phyloP scores from a whole-genome alignment of 1,140 invertebrate genomes.

The Leptinotarsa undecemlineata region DNA sequence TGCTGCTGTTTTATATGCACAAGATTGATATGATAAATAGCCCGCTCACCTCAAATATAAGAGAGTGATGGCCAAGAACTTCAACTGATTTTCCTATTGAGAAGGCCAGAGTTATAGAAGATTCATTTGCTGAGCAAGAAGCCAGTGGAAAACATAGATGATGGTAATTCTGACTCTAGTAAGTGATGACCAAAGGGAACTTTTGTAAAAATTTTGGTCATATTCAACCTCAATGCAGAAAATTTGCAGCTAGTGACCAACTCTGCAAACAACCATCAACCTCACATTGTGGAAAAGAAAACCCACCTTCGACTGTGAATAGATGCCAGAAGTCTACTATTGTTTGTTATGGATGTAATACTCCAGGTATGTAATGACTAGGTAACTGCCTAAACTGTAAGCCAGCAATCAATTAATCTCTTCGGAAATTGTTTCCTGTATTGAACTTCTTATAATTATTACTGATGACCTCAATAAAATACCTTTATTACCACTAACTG shows the following conservation, averaged over 20 bases:
- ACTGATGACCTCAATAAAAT: no score
- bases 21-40: conserved; percentile 40
- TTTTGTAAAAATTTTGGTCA: conserved; percentile 4
- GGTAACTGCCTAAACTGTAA: conserved; percentile 6
- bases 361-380: not conserved
- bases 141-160: not conserved
- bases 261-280: not conserved
- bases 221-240: not conserved
- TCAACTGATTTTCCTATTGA: conserved; percentile 5
- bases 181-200: not conserved
- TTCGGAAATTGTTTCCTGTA: not conserved
- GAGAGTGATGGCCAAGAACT: conserved; percentile 27
- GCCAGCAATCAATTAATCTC: not conserved
- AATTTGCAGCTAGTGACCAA: not conserved
- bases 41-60: conserved; percentile 31
- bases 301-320: not conserved
- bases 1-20: not conserved
- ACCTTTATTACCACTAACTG: no score
- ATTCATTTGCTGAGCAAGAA: not conserved
- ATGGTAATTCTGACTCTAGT: not conserved
- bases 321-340: not conserved
- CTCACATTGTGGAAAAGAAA: not conserved
- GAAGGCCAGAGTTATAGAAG: conserved; percentile 3
- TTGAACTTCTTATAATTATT: no score
- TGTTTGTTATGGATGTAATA: conserved; percentile 5